Evolutionary conservation across 2,888 invertebrate species (phyloP).

Genomic region (Nomada lathburiana): DNA sequence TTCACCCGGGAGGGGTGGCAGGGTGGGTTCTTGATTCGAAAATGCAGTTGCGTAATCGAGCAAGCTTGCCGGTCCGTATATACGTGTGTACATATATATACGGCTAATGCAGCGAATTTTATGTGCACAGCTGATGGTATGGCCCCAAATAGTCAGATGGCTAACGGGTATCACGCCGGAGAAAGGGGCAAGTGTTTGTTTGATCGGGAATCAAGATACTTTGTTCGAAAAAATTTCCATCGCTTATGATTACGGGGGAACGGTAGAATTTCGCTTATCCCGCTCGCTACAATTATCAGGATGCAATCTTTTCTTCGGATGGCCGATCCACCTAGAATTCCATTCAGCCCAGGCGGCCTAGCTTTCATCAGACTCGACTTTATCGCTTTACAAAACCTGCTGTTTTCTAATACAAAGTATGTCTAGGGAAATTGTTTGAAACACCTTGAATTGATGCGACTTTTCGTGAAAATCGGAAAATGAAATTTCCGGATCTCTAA

Average conservation of each 20-base stretch:
- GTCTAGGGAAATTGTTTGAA: too few relatives aligned
- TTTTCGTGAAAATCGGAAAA: too few relatives aligned
- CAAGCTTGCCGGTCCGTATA: conserved; percentile 35
- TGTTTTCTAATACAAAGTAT: background rate
- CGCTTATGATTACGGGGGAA: conserved; percentile 33
- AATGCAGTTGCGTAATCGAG: conserved; percentile 44
- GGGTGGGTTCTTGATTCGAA: conserved; percentile 22
- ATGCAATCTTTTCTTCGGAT: too few relatives aligned
- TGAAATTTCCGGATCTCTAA: too few relatives aligned
- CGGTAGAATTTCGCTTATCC: conserved; percentile 47
- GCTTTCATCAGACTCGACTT: background rate
- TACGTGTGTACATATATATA: conserved; percentile 16
- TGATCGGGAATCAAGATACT: conserved; percentile 57
- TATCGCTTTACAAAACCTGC: background rate
- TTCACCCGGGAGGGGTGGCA: conserved; percentile 1
- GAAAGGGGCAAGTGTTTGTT: conserved; percentile 49
- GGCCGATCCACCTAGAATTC: too few relatives aligned
- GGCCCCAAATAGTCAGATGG: conserved; percentile 74
- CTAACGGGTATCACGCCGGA: conserved; percentile 37
- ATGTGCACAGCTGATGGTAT: conserved; percentile 83
- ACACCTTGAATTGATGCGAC: too few relatives aligned
- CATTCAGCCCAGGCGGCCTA: too few relatives aligned
- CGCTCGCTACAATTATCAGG: too few relatives aligned
- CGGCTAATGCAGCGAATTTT: conserved; percentile 67
- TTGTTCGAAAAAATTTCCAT: conserved; percentile 31